Conservation (phyloP, 2,113 vertebrate species). For the Dunckerocampus dactyliophorus region DNA sequence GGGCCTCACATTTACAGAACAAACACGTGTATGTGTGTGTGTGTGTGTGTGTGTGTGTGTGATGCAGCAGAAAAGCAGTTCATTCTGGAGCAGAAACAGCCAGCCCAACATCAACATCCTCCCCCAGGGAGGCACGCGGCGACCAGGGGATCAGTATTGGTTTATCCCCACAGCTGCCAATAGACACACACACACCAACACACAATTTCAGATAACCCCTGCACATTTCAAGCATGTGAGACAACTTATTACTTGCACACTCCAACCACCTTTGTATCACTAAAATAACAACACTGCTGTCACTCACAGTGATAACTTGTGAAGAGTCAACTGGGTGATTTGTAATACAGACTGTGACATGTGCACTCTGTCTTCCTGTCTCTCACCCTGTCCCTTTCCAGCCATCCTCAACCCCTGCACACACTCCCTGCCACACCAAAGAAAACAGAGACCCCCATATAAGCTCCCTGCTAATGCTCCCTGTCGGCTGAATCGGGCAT, state of each 20-base stretch:
- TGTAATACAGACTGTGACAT: constrained; percentile 49
- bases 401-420: constrained; percentile 31
- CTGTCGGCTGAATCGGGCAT: constrained; percentile 32
- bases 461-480: constrained; percentile 45
- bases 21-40: constrained; percentile 47
- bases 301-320: constrained; percentile 45
- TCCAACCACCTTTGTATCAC: constrained; percentile 17
- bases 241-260: constrained; percentile 18
- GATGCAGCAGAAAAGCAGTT: constrained; percentile 60
- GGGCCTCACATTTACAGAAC: constrained; percentile 71
- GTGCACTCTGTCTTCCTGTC: constrained; percentile 31
- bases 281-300: constrained; percentile 25
- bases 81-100: constrained; percentile 61
- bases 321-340: constrained; percentile 48
- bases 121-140: constrained; percentile 64
- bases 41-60: constrained; percentile 40
- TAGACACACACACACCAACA: constrained; percentile 27
- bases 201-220: constrained; percentile 24
- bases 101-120: constrained; percentile 70
- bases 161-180: constrained; percentile 68
- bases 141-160: constrained; percentile 64
- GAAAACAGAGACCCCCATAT: constrained; percentile 52
- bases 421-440: constrained; percentile 41
- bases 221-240: constrained; percentile 24
- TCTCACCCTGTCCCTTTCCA: constrained; percentile 27